Conservation (phyloP, 2,888 invertebrate species). For the Clostera curtula region DNA sequence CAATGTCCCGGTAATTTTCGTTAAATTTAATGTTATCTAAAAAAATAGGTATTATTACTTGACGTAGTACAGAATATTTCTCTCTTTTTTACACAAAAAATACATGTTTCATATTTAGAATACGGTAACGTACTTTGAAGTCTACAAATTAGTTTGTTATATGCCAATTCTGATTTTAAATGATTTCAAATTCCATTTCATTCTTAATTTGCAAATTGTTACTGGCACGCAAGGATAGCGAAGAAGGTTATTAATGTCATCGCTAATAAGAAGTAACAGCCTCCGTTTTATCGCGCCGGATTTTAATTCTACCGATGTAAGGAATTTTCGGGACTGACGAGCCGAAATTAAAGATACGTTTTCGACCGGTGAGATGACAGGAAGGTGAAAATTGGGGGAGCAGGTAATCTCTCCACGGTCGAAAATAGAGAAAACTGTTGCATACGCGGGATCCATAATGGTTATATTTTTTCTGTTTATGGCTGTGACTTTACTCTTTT, state of each 20-base stretch:
- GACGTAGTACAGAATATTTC: too few relatives aligned
- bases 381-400: slow-evolving; percentile 43
- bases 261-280: slow-evolving; percentile 52
- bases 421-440: slow-evolving; percentile 44
- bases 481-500: too few relatives aligned
- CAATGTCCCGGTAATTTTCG: too few relatives aligned
- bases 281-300: slow-evolving; percentile 28
- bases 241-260: slow-evolving; percentile 38
- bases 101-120: too few relatives aligned
- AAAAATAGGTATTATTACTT: too few relatives aligned
- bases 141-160: too few relatives aligned
- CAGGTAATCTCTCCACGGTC: slow-evolving; percentile 28
- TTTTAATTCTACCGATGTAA: slow-evolving; percentile 41
- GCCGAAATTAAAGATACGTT: slow-evolving; percentile 49
- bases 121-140: too few relatives aligned
- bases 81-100: too few relatives aligned
- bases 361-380: slow-evolving; percentile 41
- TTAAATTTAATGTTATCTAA: too few relatives aligned
- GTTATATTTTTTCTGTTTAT: too few relatives aligned
- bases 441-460: too few relatives aligned
- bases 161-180: too few relatives aligned
- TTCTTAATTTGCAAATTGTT: slow-evolving; percentile 27
- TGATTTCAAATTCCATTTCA: slow-evolving; percentile 13
- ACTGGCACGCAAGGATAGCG: slow-evolving; percentile 23
- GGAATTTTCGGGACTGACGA: slow-evolving; percentile 33